Evolutionary conservation across 1,140 invertebrate species (phyloP).

Genomic region (Trinorchestia longiramus): DNA sequence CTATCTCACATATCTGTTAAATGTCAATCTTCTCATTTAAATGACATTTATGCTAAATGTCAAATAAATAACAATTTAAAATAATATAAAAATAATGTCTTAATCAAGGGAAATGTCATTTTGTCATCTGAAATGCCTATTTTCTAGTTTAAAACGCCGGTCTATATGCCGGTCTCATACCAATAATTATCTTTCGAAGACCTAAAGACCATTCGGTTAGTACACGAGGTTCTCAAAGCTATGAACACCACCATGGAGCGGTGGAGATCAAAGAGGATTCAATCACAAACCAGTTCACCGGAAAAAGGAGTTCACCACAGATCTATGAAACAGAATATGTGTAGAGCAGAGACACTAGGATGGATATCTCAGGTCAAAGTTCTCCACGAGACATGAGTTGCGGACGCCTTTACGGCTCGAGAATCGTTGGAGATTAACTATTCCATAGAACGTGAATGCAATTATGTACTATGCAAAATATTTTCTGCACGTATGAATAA

Average conservation of each 20-base stretch:
- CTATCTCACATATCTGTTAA: too few relatives aligned
- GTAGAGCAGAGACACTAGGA: not conserved
- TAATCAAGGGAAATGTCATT: not conserved
- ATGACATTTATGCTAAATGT: too few relatives aligned
- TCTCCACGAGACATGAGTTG: not conserved
- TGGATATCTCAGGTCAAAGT: not conserved
- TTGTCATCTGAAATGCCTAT: not conserved
- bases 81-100: not conserved
- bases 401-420: not conserved
- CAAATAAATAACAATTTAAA: too few relatives aligned
- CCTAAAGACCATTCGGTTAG: not conserved
- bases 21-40: too few relatives aligned
- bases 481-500: not conserved
- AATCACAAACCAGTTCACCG: not conserved
- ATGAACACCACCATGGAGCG: not conserved
- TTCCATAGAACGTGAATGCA: not conserved
- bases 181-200: not conserved
- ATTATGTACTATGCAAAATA: not conserved
- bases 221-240: not conserved
- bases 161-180: not conserved
- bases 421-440: not conserved
- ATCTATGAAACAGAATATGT: conserved; percentile 6
- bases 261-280: not conserved
- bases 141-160: not conserved
- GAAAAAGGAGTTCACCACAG: not conserved